Base-by-base conservation (phyloP, 2,113 vertebrate species). In the Myrmecobius fasciatus region DNA sequence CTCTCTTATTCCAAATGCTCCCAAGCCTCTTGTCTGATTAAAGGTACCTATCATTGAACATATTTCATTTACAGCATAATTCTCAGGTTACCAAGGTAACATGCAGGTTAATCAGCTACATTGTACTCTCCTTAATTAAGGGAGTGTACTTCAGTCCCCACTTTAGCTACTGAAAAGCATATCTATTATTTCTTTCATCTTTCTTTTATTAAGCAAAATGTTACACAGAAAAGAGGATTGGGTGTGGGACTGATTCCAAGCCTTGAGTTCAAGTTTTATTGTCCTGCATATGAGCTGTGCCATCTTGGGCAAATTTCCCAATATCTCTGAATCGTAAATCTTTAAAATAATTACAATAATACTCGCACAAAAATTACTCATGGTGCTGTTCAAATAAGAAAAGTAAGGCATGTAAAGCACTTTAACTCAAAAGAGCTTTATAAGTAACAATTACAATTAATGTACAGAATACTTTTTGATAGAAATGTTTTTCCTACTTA, bases 71-170 rank as follows among this genome's bases (percentile, higher is more conserved):
- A 97, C 97, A 97, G 95, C 97, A 56, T 98, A 97, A 98, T 97
- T 97, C 97, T 96, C 91, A 96, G 98, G 98, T 98, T 98, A 98
- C 98, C 97, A 98, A 98, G 98, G 98, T 98, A 98, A 98, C 98
- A 93, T 96, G 96, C 96, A 98, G 98, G 98, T 98, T 99, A 99
- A 98, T 98, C 98, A 98, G 96, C 96, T 96, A 95, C 92, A 97
- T 97, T 94, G 91, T 91, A 95, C 97, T 98, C 98, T 97, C 91
- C 97, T 98, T 99, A 99, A 98, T 98, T 98, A 98, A 97, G 97
- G 96, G 96, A 98, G 97, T 98, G 92, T 97, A 97, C 98, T 98
- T 98, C 97, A 98, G 97, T 96, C 96, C 95, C 98, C 98, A 98
- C 98, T 99, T 98, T 96, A 98, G 97, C 93, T 96, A 96, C 92